phyloP scores from a whole-genome alignment of 2,888 invertebrate genomes.

The Eudasyphora cyanicolor region DNA sequence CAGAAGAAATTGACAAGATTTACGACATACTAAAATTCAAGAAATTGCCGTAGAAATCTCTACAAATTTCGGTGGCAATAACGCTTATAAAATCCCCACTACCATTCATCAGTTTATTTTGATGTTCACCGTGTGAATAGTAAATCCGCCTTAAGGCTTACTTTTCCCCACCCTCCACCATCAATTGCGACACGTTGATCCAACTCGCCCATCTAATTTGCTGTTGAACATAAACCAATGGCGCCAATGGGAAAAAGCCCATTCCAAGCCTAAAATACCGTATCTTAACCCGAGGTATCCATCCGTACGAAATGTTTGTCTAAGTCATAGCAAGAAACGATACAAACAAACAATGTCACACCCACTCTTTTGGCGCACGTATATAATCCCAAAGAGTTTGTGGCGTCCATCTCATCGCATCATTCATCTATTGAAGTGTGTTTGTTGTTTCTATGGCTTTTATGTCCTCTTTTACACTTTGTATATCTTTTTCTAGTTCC shows the following conservation, averaged over 20 bases:
- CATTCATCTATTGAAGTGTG: not conserved
- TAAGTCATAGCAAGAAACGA: not conserved
- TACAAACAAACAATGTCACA: not conserved
- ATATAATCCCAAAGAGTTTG: not conserved
- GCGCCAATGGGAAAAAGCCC: not conserved
- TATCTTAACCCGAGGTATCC: not conserved
- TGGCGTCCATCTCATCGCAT: not conserved
- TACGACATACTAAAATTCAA: no score
- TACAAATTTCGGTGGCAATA: no score
- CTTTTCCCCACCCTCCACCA: not conserved
- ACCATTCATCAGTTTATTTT: no score
- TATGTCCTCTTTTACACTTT: not conserved
- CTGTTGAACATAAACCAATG: no score
- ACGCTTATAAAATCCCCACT: no score
- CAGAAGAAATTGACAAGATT: no score
- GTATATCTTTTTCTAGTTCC: not conserved
- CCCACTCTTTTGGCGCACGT: not conserved
- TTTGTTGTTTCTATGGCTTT: conserved; percentile 34
- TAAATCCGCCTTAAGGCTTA: not conserved
- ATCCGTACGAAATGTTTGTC: not conserved
- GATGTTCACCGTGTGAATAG: no score
- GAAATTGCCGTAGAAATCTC: no score
- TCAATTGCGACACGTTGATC: not conserved
- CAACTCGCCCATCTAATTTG: not conserved
- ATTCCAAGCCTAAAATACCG: not conserved